A percentile compares a stretch with the other conserved stretches of the same genome.
phyloP scores from a whole-genome alignment of 2,888 invertebrate species.

The Drosophila picticornis region DNA sequence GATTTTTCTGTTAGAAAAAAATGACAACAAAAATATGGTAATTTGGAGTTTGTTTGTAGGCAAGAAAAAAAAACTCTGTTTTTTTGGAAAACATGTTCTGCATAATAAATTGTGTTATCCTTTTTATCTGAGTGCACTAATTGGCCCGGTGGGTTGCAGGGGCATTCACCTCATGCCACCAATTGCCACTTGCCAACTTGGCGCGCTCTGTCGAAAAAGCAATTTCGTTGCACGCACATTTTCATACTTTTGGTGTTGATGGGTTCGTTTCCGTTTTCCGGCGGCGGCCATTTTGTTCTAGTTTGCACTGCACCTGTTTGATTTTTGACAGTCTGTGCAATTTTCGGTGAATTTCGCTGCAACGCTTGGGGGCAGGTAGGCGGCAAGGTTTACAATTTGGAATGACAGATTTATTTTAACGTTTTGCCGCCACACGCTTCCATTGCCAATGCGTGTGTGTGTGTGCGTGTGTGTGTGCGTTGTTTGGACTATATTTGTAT shows the following conservation, averaged over 20 bases:
- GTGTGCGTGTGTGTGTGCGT: background rate
- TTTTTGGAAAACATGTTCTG: background rate
- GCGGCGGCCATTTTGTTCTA: conserved; percentile 43
- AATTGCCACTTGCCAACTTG: background rate
- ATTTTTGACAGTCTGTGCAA: conserved; percentile 37
- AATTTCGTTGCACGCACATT: conserved; percentile 67
- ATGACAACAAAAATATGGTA: background rate
- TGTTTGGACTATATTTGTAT: background rate
- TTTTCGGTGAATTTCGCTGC: conserved; percentile 26
- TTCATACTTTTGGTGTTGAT: conserved; percentile 45
- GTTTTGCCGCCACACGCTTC: conserved; percentile 18
- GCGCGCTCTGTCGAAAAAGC: conserved; percentile 31
- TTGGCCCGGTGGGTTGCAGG: conserved; percentile 24
- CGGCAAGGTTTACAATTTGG: conserved; percentile 2
- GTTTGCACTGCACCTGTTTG: conserved; percentile 53
- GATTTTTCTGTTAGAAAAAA: background rate
- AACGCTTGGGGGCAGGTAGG: conserved; percentile 1
- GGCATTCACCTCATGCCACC: background rate
- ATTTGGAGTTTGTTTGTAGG: no score
- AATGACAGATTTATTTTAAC: conserved; percentile 18
- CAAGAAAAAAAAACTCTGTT: background rate
- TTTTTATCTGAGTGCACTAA: conserved; percentile 18
- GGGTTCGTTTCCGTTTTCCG: conserved; percentile 46
- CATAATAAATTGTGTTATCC: background rate
- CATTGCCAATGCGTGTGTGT: background rate